These are phyloP conservation scores for Leptopilina drosophilae DNA, from an alignment of 2,888 invertebrate species.

Conservation along the genomic window DNA sequence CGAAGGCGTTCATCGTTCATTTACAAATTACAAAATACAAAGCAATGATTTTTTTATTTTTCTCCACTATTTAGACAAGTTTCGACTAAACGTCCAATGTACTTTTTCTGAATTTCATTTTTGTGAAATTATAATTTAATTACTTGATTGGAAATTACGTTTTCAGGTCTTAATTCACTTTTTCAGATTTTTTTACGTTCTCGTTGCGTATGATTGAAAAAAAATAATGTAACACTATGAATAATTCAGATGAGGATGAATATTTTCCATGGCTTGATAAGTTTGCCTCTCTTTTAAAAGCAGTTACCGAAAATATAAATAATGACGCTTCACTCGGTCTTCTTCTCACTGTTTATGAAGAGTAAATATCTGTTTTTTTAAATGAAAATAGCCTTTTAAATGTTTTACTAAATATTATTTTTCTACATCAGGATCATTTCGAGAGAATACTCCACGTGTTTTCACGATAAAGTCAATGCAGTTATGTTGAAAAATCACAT, in stretches of 20 bases:
- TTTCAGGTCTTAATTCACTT: background rate
- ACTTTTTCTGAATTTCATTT: no score
- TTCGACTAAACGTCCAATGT: no score
- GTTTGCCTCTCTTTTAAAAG: conserved; percentile 61
- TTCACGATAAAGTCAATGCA: conserved; percentile 64
- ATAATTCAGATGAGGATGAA: conserved; percentile 48
- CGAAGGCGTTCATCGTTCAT: background rate
- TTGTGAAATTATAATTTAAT: no score
- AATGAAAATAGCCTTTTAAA: background rate
- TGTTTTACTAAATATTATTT: conserved; percentile 16
- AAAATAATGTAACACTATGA: conserved; percentile 42
- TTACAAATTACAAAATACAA: no score
- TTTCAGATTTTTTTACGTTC: conserved; percentile 42
- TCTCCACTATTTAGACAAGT: no score
- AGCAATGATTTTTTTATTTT: background rate
- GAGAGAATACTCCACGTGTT: conserved; percentile 64
- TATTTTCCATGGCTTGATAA: conserved; percentile 64
- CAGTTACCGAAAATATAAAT: conserved; percentile 62
- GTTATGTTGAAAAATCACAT: conserved; percentile 71
- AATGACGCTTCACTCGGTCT: conserved; percentile 58
- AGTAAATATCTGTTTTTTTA: conserved; percentile 57
- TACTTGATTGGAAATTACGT: background rate
- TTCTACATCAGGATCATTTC: conserved; percentile 68
- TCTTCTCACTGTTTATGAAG: conserved; percentile 63
- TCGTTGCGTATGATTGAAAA: background rate